Evolutionary conservation across 92 coral and sea anemone species (phyloP), one percentile per base, ranked within the genome.

Genomic region (Epizoanthus rinbou): DNA sequence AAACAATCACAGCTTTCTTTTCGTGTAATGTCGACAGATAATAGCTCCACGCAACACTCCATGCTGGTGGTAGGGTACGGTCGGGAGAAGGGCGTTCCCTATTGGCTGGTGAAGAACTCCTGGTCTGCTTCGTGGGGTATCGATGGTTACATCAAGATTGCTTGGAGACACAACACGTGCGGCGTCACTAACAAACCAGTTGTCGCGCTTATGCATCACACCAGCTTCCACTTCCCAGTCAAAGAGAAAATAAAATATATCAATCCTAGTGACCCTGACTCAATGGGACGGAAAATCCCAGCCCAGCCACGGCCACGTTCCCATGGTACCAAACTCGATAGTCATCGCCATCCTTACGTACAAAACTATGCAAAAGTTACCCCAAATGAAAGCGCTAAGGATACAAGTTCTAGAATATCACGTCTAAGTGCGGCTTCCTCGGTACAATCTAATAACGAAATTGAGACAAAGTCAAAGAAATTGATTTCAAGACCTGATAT

Each of bases 21-120:
- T 50, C 54, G 13, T 43, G 66, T n/a, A 21, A 33, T 52, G 41
- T 47, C 58, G 59, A 11, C 89, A 96, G 99, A 91, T 83, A 90
- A 85, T 89, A 90, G 95, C 53, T 91, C 95, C n/a, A 91, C 95
- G 33, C 92, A 88, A 37, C 99, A 96, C 87, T 89, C 99, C 16
- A 97, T 95, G 63, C 85, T 96, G 10, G 99, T 96, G 7, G 95
- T 96, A 23, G 99, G 99, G 18, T 96, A 96, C 80, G 99, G 99
- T n/a, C 75, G 88, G 25, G 99, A 96, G 86, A 89, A 91, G 6
- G 98, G 99, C 56, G 80, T 87, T 53, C 98, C 98, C 53, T 96
- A 93, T 78, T 96, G 99, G 99, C 84, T 96, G 25, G 89, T 96
- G 1, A 96, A 96, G 79, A 96, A 96, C 81, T 91, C 99, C 45